phyloP scores from a whole-genome alignment of 2,113 vertebrate genomes.

The Etheostoma spectabile region DNA sequence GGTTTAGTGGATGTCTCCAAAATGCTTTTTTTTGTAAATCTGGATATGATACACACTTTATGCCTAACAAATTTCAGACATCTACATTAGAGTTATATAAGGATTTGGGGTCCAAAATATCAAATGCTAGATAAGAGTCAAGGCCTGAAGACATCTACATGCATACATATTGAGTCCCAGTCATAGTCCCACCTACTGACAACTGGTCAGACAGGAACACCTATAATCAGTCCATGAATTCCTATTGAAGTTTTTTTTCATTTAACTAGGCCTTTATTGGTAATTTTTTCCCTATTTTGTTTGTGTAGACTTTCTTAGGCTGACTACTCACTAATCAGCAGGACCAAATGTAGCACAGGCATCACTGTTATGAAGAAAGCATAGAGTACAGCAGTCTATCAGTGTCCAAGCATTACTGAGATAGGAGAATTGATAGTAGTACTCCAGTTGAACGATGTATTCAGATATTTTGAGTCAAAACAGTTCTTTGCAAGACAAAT shows the following conservation, averaged over 20 bases:
- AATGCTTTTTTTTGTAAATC: no score
- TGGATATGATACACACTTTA: no score
- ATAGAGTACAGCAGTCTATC: constrained; percentile 49
- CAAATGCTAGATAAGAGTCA: no score
- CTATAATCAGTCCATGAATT: neutral
- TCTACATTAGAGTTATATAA: no score
- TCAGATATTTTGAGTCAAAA: constrained; percentile 35
- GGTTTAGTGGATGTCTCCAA: no score
- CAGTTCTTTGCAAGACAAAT: constrained; percentile 26
- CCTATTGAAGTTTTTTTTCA: neutral
- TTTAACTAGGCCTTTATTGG: constrained; percentile 6
- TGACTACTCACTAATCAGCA: neutral
- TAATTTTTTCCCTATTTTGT: neutral
- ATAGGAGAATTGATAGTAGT: constrained; percentile 42
- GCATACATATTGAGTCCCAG: no score
- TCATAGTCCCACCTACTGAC: no score
- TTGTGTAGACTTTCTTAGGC: neutral
- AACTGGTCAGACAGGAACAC: neutral
- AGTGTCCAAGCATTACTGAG: constrained; percentile 51
- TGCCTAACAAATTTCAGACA: no score
- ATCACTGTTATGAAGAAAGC: constrained; percentile 34
- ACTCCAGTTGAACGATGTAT: constrained; percentile 18
- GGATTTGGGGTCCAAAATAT: no score
- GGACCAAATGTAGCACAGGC: constrained; percentile 20
- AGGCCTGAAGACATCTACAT: no score